These are phyloP conservation scores for Steinernema hermaphroditum DNA, from an alignment of 2,888 invertebrate species.

Conservation along the genomic window DNA sequence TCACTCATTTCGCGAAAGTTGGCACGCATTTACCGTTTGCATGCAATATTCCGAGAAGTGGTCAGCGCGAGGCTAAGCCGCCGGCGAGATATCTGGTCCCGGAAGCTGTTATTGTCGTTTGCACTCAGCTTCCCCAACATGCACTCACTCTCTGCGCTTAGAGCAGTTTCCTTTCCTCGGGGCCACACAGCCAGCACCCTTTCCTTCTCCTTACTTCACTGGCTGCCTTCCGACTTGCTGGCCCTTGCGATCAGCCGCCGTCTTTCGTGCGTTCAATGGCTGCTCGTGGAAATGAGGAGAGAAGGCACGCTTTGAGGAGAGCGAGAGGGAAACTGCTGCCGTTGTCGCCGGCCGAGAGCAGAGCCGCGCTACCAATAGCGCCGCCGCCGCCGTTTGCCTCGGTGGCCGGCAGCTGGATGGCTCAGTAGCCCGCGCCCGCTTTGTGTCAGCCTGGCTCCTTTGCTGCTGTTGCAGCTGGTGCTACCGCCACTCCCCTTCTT, in stretches of 20 bases:
- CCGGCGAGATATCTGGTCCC: neutral
- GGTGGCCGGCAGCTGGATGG: constrained; percentile 27
- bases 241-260: constrained; percentile 31
- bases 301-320: constrained; percentile 19
- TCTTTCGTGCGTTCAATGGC: constrained; percentile 30
- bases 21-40: too few species aligned
- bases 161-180: constrained; percentile 12
- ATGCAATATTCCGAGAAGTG: too few species aligned
- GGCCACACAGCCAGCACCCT: constrained; percentile 20
- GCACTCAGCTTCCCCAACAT: constrained; percentile 4
- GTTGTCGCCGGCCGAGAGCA: constrained; percentile 12
- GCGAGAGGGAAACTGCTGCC: constrained; percentile 26
- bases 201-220: constrained; percentile 1
- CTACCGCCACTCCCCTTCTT: neutral
- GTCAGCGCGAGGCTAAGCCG: neutral
- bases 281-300: constrained; percentile 29
- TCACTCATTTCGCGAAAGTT: too few species aligned
- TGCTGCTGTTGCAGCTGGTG: constrained; percentile 24
- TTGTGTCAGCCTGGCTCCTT: constrained; percentile 31
- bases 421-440: constrained; percentile 26
- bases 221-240: constrained; percentile 31
- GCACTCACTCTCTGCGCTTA: constrained; percentile 22
- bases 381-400: constrained; percentile 10
- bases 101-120: constrained; percentile 9
- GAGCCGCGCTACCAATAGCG: constrained; percentile 30